phyloP scores from a whole-genome alignment of 2,888 invertebrate species.

The Colostygia pectinataria region DNA sequence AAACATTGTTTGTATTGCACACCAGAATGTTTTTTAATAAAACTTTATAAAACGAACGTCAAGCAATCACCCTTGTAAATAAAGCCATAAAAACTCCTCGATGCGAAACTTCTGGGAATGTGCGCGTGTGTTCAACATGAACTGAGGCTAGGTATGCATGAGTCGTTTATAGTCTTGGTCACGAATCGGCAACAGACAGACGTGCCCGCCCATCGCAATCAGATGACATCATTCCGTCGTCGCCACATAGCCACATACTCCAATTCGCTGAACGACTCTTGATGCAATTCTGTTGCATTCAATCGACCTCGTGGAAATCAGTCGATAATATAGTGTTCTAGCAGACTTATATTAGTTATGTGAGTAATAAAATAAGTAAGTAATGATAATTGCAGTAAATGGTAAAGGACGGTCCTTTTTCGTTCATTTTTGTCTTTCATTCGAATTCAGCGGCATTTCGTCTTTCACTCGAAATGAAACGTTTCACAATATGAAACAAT shows the following conservation, averaged over 20 bases:
- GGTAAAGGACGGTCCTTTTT: too few relatives aligned
- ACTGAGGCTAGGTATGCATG: constrained; percentile 55
- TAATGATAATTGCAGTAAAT: too few relatives aligned
- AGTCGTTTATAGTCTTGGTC: constrained; percentile 60
- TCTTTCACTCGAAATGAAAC: too few relatives aligned
- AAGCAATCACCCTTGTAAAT: constrained; percentile 27
- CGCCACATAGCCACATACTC: constrained; percentile 36
- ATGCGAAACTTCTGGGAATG: constrained; percentile 42
- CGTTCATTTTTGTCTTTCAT: too few relatives aligned
- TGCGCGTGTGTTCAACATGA: constrained; percentile 50
- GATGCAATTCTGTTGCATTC: constrained; percentile 40
- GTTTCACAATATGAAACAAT: too few relatives aligned
- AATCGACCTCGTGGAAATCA: constrained; percentile 11
- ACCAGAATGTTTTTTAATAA: not conserved
- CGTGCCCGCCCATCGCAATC: constrained; percentile 68
- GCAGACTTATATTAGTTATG: not conserved
- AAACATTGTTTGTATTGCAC: constrained; percentile 20
- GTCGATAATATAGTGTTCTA: constrained; percentile 7
- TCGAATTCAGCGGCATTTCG: too few relatives aligned
- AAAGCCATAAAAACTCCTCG: constrained; percentile 41
- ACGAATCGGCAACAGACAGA: constrained; percentile 56
- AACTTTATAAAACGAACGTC: constrained; percentile 3
- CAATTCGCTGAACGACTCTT: constrained; percentile 43
- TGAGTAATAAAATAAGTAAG: too few relatives aligned
- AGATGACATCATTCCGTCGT: constrained; percentile 67